Conservation (phyloP, 2,797 vertebrate species). For the Poeciliopsis paucimaculata region DNA sequence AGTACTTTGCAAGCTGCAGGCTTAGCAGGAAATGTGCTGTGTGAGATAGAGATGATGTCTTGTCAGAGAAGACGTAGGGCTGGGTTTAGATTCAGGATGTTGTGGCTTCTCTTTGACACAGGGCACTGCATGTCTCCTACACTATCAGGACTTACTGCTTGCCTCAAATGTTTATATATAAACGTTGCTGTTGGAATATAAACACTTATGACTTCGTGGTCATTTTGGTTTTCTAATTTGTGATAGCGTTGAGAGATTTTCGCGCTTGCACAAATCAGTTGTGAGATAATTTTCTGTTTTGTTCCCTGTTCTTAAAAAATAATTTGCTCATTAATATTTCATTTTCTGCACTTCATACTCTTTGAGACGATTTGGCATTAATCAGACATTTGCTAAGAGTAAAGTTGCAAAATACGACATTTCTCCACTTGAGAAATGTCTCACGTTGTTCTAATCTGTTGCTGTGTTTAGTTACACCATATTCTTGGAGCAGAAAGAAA, state of each 20-base stretch:
- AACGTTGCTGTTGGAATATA: neutral
- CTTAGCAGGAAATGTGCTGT: slow-evolving; percentile 50
- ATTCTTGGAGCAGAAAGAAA: neutral
- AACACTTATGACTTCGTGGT: neutral
- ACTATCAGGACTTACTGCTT: neutral
- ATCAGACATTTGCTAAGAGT: neutral
- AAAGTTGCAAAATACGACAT: slow-evolving; percentile 14
- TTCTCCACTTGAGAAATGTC: slow-evolving; percentile 9
- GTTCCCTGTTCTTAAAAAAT: neutral
- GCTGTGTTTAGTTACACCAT: slow-evolving; percentile 10
- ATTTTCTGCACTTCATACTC: neutral
- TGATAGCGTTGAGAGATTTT: neutral
- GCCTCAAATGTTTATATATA: neutral
- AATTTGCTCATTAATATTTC: slow-evolving; percentile 34
- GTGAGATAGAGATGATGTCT: slow-evolving; percentile 41
- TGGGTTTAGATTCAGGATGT: slow-evolving; percentile 48
- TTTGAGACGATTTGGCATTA: neutral
- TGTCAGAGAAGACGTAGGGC: neutral
- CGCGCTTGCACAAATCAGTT: neutral
- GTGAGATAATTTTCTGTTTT: neutral
- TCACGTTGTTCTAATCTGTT: neutral
- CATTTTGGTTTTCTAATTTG: neutral
- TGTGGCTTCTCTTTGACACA: slow-evolving; percentile 45
- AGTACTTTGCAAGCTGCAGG: neutral
- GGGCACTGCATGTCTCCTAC: neutral